Evolutionary conservation across 2,797 vertebrate genomes (phyloP).

Genomic region (Poliocrania exsul): DNA sequence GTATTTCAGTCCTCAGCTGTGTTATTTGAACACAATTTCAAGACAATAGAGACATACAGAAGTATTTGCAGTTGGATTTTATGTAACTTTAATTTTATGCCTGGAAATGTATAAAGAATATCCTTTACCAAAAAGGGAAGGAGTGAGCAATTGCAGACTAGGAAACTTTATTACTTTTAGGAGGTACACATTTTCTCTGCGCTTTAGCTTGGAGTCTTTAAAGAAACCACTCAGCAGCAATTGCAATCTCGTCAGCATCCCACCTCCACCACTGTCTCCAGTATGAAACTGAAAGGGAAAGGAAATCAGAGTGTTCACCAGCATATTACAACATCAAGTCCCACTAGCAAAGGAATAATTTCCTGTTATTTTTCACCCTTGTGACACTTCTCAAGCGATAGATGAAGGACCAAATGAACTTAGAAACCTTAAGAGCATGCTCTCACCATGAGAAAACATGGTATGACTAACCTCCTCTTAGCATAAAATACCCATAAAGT

Average conservation of each 20-base stretch:
- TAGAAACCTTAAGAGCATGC: neutral
- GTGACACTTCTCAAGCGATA: neutral
- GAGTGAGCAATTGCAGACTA: neutral
- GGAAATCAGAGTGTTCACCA: neutral
- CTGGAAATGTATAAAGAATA: neutral
- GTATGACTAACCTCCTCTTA: neutral
- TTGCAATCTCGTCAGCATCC: neutral
- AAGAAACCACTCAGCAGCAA: neutral
- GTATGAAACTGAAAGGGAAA: neutral
- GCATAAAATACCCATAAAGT: neutral
- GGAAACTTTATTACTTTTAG: neutral
- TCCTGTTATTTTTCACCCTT: neutral
- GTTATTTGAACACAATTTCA: neutral
- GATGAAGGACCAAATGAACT: neutral
- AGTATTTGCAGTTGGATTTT: neutral
- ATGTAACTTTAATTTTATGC: neutral
- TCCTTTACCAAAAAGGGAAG: neutral
- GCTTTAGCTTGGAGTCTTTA: neutral
- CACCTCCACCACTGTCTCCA: no score
- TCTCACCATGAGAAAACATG: neutral
- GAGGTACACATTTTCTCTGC: neutral
- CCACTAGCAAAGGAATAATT: neutral
- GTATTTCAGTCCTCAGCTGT: neutral
- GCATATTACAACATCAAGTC: neutral
- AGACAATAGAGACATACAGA: neutral